Evolutionary conservation across 1,140 invertebrate species (phyloP).

Genomic region (Lepidotrigona ventralis): DNA sequence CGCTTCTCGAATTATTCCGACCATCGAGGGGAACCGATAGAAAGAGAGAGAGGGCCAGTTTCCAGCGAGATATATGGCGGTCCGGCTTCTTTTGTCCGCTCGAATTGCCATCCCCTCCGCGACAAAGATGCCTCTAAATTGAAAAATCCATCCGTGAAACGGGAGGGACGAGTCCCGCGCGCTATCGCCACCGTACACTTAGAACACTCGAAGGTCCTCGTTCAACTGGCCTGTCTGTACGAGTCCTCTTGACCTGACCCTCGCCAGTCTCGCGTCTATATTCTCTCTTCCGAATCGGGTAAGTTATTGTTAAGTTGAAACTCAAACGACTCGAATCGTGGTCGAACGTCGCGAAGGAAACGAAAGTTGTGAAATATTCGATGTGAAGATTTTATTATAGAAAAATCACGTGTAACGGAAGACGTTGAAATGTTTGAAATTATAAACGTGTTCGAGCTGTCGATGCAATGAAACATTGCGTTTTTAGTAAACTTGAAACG

Average conservation of each 20-base stretch:
- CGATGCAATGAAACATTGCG: too few species aligned
- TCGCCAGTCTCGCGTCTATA: not conserved
- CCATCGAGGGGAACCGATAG: slow-evolving; percentile 43
- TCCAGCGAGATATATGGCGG: slow-evolving; percentile 47
- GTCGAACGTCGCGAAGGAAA: too few species aligned
- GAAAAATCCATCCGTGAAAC: slow-evolving; percentile 60
- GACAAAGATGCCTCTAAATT: slow-evolving; percentile 62
- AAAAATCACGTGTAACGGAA: too few species aligned
- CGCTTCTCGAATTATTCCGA: slow-evolving; percentile 67
- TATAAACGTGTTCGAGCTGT: too few species aligned
- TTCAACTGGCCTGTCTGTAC: not conserved
- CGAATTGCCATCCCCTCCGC: slow-evolving; percentile 56
- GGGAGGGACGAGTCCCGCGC: slow-evolving; percentile 26
- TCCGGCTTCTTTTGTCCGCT: slow-evolving; percentile 55
- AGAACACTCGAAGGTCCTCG: not conserved
- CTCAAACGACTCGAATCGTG: not conserved
- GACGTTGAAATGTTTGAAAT: too few species aligned
- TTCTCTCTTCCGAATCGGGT: not conserved
- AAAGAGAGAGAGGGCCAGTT: slow-evolving; percentile 49
- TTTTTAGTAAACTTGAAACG: too few species aligned
- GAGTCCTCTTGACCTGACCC: not conserved
- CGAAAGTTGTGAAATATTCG: too few species aligned
- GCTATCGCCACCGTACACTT: not conserved
- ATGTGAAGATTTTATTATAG: too few species aligned
- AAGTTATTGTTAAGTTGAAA: not conserved